These are phyloP conservation scores for Catharus ustulatus DNA, from an alignment of 2,797 vertebrate species.

Conservation along the genomic window DNA sequence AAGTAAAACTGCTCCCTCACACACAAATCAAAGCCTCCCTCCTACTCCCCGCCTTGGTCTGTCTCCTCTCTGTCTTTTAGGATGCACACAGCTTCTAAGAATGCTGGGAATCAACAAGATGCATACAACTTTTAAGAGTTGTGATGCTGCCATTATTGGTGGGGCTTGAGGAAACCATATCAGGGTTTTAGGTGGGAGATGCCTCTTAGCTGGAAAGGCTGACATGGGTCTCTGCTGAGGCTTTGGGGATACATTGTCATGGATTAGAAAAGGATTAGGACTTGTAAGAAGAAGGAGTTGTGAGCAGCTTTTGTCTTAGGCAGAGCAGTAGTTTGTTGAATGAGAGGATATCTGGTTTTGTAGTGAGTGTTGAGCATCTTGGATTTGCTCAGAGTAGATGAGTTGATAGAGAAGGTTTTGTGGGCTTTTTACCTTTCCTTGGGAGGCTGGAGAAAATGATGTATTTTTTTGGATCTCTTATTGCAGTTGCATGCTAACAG, in stretches of 20 bases:
- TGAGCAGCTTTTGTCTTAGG: neutral
- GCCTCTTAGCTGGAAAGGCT: neutral
- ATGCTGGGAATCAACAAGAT: neutral
- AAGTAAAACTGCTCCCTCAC: conserved; percentile 51
- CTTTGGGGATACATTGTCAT: neutral
- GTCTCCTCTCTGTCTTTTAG: neutral
- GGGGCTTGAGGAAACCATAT: neutral
- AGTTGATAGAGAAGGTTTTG: neutral
- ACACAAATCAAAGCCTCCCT: neutral
- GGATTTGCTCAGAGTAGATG: neutral
- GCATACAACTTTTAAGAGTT: neutral
- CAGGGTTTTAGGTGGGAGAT: neutral
- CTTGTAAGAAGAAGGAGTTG: neutral
- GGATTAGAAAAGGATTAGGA: neutral
- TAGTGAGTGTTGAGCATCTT: neutral
- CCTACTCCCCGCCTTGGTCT: neutral
- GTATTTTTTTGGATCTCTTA: neutral
- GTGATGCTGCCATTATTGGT: neutral
- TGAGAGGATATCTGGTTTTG: neutral
- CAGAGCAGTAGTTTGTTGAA: neutral
- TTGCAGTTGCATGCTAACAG: conserved; percentile 10
- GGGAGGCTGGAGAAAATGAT: neutral
- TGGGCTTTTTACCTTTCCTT: neutral
- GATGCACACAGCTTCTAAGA: neutral
- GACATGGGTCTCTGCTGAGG: neutral